These are phyloP conservation scores for Taxidea taxus DNA, from an alignment of 2,113 vertebrate genomes.

Conservation along the genomic window DNA sequence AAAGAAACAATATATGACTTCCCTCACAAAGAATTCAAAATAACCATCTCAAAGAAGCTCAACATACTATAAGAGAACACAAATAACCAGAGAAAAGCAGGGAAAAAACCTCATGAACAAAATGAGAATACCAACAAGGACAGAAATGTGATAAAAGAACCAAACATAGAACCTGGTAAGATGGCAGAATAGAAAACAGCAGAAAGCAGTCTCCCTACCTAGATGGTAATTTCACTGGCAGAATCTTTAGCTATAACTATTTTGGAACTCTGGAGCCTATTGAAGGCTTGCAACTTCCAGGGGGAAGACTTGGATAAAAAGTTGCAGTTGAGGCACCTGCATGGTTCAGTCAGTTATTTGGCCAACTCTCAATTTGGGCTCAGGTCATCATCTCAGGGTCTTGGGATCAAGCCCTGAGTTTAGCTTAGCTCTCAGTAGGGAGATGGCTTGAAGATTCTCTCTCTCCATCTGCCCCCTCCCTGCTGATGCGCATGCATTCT, in stretches of 20 bases:
- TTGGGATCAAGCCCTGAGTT: not conserved
- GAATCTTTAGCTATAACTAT: not conserved
- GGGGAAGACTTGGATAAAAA: not conserved
- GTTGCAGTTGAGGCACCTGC: not conserved
- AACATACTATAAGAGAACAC: not conserved
- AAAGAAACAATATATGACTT: not conserved
- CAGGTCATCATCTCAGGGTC: not conserved
- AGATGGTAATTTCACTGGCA: not conserved
- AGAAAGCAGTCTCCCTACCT: not conserved
- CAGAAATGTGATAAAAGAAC: not conserved
- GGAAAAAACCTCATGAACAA: not conserved
- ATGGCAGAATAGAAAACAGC: not conserved
- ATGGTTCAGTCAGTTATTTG: not conserved
- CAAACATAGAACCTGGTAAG: not conserved
- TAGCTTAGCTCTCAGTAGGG: no score
- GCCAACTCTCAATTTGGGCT: not conserved
- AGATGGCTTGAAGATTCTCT: no score
- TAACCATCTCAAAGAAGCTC: not conserved
- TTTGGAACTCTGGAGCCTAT: not conserved
- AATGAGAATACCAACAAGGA: not conserved
- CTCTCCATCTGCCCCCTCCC: no score
- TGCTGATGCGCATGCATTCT: no score
- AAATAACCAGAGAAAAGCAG: not conserved
- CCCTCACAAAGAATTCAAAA: not conserved
- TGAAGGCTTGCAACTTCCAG: not conserved